Evolutionary conservation across 1,140 invertebrate genomes (phyloP).

Genomic region (Leucophenga varia): DNA sequence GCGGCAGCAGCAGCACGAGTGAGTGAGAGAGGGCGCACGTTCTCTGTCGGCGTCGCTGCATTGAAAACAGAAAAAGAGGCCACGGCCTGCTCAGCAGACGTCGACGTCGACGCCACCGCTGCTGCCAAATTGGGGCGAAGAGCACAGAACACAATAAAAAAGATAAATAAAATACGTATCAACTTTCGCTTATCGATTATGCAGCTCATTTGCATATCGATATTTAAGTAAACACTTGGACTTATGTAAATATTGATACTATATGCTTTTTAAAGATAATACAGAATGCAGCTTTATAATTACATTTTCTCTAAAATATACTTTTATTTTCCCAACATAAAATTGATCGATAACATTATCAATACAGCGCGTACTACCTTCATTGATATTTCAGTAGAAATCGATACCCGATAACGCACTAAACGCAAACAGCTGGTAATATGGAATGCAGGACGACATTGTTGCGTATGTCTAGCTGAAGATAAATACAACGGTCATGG

Average conservation of each 20-base stretch:
- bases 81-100: conserved; percentile 24
- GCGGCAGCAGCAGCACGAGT: too few species aligned
- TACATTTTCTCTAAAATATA: too few species aligned
- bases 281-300: too few species aligned
- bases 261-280: too few species aligned
- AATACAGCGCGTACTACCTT: too few species aligned
- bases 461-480: conserved; percentile 41
- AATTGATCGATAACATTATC: too few species aligned
- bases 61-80: conserved; percentile 29
- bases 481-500: conserved; percentile 37
- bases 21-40: neutral
- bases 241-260: too few species aligned
- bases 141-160: conserved; percentile 9
- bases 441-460: conserved; percentile 44
- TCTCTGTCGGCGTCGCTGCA: neutral
- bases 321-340: too few species aligned
- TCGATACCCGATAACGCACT: too few species aligned
- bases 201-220: conserved; percentile 18
- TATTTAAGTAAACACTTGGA: too few species aligned
- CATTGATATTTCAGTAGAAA: neutral
- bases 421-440: conserved; percentile 44
- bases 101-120: conserved; percentile 8
- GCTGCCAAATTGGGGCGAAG: conserved; percentile 36
- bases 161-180: conserved; percentile 13
- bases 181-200: conserved; percentile 35